phyloP scores from a whole-genome alignment of 64 coral and sea anemone species.

The Dendronephthya gigantea region DNA sequence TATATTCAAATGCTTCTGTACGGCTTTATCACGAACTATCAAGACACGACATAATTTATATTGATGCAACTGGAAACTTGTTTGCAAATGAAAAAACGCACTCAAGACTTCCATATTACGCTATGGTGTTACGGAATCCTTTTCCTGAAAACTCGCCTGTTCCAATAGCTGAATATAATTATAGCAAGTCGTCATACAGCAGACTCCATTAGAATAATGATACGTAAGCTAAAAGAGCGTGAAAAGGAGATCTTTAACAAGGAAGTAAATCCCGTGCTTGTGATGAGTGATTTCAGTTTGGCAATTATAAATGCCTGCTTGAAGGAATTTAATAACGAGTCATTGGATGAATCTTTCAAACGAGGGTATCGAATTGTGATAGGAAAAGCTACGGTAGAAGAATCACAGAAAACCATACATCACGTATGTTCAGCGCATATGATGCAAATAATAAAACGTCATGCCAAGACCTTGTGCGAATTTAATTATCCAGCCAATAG shows the following conservation, averaged over 20 bases:
- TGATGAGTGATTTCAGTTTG: slow-evolving; percentile 29
- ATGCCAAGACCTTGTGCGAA: slow-evolving; percentile 23
- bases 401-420: not conserved
- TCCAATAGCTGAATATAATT: slow-evolving; percentile 30
- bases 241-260: slow-evolving; percentile 6
- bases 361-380: slow-evolving; percentile 23
- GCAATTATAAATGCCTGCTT: slow-evolving; percentile 16
- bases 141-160: slow-evolving; percentile 4
- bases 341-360: not conserved
- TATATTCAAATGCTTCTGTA: slow-evolving; percentile 35
- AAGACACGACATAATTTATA: slow-evolving; percentile 20
- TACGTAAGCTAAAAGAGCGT: slow-evolving; percentile 23
- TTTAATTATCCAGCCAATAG: not conserved
- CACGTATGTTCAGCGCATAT: slow-evolving; percentile 29
- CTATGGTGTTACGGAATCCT: slow-evolving; percentile 10
- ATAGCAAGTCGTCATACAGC: slow-evolving; percentile 22
- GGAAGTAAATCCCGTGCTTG: not conserved
- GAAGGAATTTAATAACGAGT: slow-evolving; percentile 27
- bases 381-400: not conserved
- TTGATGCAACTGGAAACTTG: slow-evolving; percentile 32
- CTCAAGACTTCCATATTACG: slow-evolving; percentile 21
- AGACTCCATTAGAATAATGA: slow-evolving; percentile 21
- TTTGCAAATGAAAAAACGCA: not conserved
- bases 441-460: slow-evolving; percentile 20
- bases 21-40: slow-evolving; percentile 19